Evolutionary conservation across 2,888 invertebrate genomes (phyloP).

Genomic region (Tetranychus piercei): DNA sequence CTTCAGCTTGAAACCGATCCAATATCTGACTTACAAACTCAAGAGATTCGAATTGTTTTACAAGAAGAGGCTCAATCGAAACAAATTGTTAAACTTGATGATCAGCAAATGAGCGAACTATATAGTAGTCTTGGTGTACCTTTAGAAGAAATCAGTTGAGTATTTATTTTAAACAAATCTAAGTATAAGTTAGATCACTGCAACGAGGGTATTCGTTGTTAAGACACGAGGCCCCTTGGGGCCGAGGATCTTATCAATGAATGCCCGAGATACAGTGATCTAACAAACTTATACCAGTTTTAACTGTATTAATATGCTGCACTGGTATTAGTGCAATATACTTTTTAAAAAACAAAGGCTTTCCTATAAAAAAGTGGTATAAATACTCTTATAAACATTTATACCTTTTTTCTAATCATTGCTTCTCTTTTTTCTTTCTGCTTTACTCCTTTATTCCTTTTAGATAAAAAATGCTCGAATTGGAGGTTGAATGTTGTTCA

Average conservation of each 20-base stretch:
- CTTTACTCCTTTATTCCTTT: neutral
- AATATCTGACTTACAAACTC: no score
- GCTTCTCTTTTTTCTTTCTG: neutral
- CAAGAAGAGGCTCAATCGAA: neutral
- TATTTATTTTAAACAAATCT: neutral
- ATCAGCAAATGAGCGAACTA: neutral
- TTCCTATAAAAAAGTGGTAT: no score
- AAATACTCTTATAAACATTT: neutral
- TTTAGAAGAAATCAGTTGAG: neutral
- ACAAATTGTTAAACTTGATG: neutral
- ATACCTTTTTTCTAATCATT: neutral
- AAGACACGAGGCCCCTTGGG: no score
- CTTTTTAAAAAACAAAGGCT: no score
- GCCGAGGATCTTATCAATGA: no score
- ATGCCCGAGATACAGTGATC: no score
- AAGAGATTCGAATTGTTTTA: neutral
- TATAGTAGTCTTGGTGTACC: neutral
- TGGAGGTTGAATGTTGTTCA: slow-evolving; percentile 51
- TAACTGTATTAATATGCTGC: no score
- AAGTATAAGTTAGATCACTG: no score
- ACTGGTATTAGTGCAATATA: no score
- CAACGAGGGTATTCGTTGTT: no score
- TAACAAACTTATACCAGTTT: no score
- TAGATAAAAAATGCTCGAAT: slow-evolving; percentile 12
- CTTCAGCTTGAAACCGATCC: neutral